Evolutionary conservation across 2,888 invertebrate genomes (phyloP), one percentile per base, ranked within the genome.

Genomic region (Scaptomyza polygonia): DNA sequence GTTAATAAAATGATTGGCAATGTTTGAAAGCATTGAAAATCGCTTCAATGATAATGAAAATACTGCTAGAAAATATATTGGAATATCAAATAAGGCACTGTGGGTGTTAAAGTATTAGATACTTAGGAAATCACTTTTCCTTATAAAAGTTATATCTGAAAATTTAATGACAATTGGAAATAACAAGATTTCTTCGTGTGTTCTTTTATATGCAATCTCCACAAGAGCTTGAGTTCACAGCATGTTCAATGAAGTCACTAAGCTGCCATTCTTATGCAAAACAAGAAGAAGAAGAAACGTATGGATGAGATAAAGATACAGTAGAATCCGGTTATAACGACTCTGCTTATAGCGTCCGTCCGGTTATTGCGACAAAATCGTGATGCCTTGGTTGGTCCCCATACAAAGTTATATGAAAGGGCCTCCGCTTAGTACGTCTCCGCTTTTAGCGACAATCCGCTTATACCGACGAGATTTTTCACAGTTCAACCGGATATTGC

Each of bases 201-300:
- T 21, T 1, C 11, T 27, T 34, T n/a, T 34, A 14, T 49, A 25
- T 14, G 14, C 49, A 25, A 30, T 47, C 32, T 34, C 6, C 43
- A 49, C 36, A 56, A 67, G 16, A 9, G 16, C 36, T 29, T 21
- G 43, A 52, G 16, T 21, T 40, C 27, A 3, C 14, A 18, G 29
- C 12, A 45, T 53, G 32, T 34, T 54, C 34, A 43, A 73, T 73
- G 39, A 73, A 73, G 73, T 66, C 62, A 73, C 69, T 51, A 51
- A 72, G 65, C 65, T 59, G 65, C 7, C 39, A 57, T 57, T 59
- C 49, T 59, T 68, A 54, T 58, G 21, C 32, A n/a, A 34, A n/a
- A n/a, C 1, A 34, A 5, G 30, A 18, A 16, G 43, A 18, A 67
- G 67, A n/a, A n/a, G n/a, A n/a, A n/a, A 59, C 51, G 53, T 62